phyloP scores from a whole-genome alignment of 1,140 invertebrate species.

The Pantala flavescens region DNA sequence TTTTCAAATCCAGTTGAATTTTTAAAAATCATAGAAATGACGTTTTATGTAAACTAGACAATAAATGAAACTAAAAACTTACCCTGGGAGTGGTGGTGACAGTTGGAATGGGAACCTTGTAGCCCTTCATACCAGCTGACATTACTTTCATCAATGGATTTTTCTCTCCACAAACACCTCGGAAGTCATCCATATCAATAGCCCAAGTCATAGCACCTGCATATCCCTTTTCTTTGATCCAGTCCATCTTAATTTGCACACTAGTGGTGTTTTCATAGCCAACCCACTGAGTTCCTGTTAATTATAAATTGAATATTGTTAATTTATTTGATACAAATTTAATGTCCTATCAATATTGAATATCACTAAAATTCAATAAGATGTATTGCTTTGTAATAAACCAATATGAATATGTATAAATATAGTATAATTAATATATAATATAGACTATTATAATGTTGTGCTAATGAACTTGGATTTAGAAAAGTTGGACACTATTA shows the following conservation, averaged over 20 bases:
- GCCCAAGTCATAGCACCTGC: constrained; percentile 84
- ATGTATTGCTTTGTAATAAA: no score
- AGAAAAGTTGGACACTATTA: no score
- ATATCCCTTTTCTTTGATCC: constrained; percentile 67
- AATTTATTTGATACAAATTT: background rate
- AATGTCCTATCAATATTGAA: no score
- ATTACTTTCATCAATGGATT: constrained; percentile 63
- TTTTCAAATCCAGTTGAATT: no score
- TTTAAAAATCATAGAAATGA: no score
- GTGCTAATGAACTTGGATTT: no score
- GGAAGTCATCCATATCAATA: constrained; percentile 78
- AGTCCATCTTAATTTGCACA: constrained; percentile 78
- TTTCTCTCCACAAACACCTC: constrained; percentile 59
- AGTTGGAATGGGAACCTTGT: constrained; percentile 57
- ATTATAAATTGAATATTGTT: background rate
- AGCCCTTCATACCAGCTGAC: constrained; percentile 59
- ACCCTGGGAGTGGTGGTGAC: constrained; percentile 57
- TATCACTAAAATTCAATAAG: no score
- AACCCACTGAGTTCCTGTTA: constrained; percentile 69
- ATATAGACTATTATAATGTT: no score
- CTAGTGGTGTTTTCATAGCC: constrained; percentile 76
- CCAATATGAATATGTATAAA: no score
- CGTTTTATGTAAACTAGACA: no score
- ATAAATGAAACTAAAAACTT: constrained; percentile 21
- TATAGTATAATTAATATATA: no score